These are phyloP conservation scores for Colius striatus DNA, from an alignment of 2,113 vertebrate genomes.

Conservation along the genomic window DNA sequence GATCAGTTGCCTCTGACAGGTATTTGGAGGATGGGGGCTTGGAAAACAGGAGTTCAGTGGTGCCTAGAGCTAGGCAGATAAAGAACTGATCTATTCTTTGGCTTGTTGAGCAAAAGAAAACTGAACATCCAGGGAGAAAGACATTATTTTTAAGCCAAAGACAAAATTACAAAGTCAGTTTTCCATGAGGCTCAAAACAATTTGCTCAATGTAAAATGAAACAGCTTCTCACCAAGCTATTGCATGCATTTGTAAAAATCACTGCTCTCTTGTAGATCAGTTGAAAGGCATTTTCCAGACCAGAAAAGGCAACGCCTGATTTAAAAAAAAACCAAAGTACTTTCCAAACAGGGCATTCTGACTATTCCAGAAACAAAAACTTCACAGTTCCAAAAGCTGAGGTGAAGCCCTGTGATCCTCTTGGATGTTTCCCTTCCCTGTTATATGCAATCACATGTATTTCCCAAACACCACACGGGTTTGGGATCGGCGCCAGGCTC, in stretches of 20 bases:
- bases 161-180: not conserved
- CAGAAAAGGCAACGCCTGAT: not conserved
- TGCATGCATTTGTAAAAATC: not conserved
- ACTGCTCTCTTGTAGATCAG: not conserved
- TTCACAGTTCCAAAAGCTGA: not conserved
- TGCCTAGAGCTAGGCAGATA: not conserved
- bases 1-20: not conserved
- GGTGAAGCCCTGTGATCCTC: not conserved
- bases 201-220: not conserved
- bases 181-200: not conserved
- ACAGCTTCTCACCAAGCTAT: not conserved
- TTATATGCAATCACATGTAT: not conserved
- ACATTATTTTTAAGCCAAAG: not conserved
- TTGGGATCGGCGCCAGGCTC: conserved; percentile 30
- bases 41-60: not conserved
- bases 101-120: not conserved
- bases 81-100: not conserved
- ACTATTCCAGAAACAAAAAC: not conserved
- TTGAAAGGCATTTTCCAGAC: not conserved
- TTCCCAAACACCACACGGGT: not conserved
- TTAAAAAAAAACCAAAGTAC: not conserved
- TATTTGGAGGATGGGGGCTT: not conserved
- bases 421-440: not conserved
- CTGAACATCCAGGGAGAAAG: not conserved
- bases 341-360: not conserved